phyloP scores from a whole-genome alignment of 2,888 invertebrate genomes.

The Anthophora plumipes region DNA sequence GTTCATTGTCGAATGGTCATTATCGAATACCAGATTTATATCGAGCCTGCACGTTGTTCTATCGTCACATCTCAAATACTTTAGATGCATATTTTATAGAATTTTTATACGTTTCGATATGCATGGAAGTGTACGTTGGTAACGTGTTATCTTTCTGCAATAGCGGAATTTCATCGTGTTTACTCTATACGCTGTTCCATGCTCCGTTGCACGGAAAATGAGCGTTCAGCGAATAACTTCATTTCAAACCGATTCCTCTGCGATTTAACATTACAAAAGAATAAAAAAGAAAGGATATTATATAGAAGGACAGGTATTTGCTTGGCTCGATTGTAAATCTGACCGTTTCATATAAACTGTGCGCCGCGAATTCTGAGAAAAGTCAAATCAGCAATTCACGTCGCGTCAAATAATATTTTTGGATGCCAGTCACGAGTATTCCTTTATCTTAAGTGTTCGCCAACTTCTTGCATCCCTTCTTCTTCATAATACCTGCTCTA shows the following conservation, averaged over 20 bases:
- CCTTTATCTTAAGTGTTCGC: slow-evolving; percentile 1
- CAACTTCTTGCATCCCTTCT: not conserved
- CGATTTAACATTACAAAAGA: too few relatives aligned
- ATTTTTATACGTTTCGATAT: not conserved
- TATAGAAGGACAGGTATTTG: too few relatives aligned
- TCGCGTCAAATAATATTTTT: slow-evolving; percentile 5
- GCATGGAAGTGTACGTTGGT: not conserved
- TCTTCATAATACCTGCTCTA: not conserved
- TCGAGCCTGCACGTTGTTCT: too few relatives aligned
- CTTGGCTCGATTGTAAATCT: not conserved
- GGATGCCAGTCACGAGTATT: slow-evolving; percentile 19
- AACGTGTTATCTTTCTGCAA: not conserved
- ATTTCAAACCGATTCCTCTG: too few relatives aligned
- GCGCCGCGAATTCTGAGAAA: not conserved
- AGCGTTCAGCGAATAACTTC: not conserved
- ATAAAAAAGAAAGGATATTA: too few relatives aligned
- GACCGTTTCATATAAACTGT: slow-evolving; percentile 12
- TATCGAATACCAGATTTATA: not conserved
- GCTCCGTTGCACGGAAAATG: not conserved
- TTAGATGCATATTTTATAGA: not conserved
- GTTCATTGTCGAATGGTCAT: not conserved
- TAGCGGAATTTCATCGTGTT: not conserved
- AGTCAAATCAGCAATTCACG: slow-evolving; percentile 22
- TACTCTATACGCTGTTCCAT: not conserved
- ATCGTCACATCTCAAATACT: not conserved